A percentile compares a stretch with the other conserved stretches of the same genome.
Evolutionary conservation across 1,140 invertebrate genomes (phyloP).

Genomic region (Papilio dardanus): DNA sequence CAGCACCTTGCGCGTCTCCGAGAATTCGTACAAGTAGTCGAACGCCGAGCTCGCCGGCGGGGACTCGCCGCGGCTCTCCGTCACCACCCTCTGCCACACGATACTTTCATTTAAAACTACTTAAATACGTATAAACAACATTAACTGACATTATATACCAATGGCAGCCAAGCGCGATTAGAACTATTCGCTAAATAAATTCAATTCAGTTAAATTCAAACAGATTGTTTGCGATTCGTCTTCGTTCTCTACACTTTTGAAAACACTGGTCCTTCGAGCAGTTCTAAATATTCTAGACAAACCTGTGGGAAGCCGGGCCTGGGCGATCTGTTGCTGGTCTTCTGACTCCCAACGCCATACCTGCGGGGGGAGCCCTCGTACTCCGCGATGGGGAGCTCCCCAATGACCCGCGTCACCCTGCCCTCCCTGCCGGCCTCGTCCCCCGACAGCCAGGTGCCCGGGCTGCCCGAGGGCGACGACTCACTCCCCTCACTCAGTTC

Average conservation of each 20-base stretch:
- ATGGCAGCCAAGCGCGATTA: not conserved
- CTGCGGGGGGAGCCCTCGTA: slow-evolving; percentile 95
- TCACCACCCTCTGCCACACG: slow-evolving; percentile 72
- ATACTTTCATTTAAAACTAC: not conserved
- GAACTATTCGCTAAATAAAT: not conserved
- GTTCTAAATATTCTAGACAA: slow-evolving; percentile 16
- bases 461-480: slow-evolving; percentile 66
- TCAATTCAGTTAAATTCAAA: no score
- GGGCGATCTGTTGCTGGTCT: slow-evolving; percentile 64
- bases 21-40: slow-evolving; percentile 95
- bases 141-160: not conserved
- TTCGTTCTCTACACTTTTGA: no score
- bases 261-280: not conserved
- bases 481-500: slow-evolving; percentile 72
- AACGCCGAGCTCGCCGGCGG: slow-evolving; percentile 86
- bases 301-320: slow-evolving; percentile 83
- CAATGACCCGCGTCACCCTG: slow-evolving; percentile 91
- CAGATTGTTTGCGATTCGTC: no score
- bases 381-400: slow-evolving; percentile 93
- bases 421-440: slow-evolving; percentile 79
- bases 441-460: slow-evolving; percentile 67
- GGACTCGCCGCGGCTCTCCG: slow-evolving; percentile 76
- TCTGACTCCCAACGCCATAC: slow-evolving; percentile 86
- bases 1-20: slow-evolving; percentile 94
- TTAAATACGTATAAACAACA: not conserved